Percentiles rank a stretch among this genome's conserved stretches.
Conservation (phyloP, 2,797 vertebrate species). For the Diplodus sargus region DNA sequence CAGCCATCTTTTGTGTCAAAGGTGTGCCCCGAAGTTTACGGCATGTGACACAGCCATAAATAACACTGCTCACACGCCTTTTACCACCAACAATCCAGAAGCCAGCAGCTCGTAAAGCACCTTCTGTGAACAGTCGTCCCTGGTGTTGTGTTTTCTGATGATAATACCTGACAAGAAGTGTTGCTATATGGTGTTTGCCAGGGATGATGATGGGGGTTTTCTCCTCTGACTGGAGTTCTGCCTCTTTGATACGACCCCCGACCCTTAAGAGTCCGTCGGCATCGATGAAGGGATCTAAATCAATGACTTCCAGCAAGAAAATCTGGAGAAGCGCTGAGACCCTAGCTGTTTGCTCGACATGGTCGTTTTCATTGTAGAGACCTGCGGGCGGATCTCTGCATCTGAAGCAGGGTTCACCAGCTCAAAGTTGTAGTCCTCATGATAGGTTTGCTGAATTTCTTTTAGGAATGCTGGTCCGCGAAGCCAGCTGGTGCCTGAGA, state of each 20-base stretch:
- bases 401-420: not conserved
- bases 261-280: not conserved
- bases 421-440: not conserved
- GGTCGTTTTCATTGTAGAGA: not conserved
- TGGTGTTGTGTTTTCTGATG: not conserved
- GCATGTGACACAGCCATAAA: not conserved
- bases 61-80: not conserved
- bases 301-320: not conserved
- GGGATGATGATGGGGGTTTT: not conserved
- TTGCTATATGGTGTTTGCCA: not conserved
- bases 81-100: not conserved
- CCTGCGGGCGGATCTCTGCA: not conserved
- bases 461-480: not conserved
- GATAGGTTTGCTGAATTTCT: not conserved
- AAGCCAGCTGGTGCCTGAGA: not conserved
- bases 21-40: not conserved
- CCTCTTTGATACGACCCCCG: not conserved
- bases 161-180: not conserved
- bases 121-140: not conserved
- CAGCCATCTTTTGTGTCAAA: not conserved
- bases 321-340: not conserved
- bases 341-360: not conserved
- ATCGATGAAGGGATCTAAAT: not conserved
- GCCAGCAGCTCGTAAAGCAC: not conserved
- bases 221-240: not conserved